Conservation (phyloP, 2,888 invertebrate genomes). For the Rotaria socialis region DNA sequence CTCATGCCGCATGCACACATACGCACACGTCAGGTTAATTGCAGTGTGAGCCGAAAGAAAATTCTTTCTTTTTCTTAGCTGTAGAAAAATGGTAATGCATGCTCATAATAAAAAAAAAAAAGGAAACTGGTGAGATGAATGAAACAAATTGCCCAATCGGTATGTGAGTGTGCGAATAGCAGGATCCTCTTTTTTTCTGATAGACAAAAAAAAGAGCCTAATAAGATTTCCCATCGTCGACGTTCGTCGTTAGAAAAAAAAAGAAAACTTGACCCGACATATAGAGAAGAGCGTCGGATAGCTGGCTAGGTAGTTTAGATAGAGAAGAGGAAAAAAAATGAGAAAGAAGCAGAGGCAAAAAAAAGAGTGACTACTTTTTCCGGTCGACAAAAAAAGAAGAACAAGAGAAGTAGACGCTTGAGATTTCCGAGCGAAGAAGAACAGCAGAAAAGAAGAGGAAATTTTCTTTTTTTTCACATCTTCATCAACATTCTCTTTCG, state of each 20-base stretch:
- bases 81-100: not conserved
- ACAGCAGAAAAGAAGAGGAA: not conserved
- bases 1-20: not conserved
- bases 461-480: not conserved
- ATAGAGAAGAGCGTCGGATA: not conserved
- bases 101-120: not conserved
- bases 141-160: constrained; percentile 25
- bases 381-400: constrained; percentile 14
- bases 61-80: not conserved
- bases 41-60: not conserved
- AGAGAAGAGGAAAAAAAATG: not conserved
- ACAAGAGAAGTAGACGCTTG: constrained; percentile 8
- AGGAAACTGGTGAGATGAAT: not conserved
- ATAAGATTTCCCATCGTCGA: constrained; percentile 13
- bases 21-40: not conserved
- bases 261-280: constrained; percentile 10
- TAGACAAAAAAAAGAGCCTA: constrained; percentile 2
- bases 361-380: constrained; percentile 29
- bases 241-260: not conserved
- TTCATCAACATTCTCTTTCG: constrained; percentile 1
- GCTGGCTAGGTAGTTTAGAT: constrained; percentile 13
- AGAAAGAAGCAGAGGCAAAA: not conserved
- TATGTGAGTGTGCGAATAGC: not conserved
- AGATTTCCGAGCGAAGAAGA: not conserved
- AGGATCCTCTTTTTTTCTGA: not conserved